Base-by-base conservation (phyloP, 2,888 invertebrate genomes). In the Lottia gigantea region DNA sequence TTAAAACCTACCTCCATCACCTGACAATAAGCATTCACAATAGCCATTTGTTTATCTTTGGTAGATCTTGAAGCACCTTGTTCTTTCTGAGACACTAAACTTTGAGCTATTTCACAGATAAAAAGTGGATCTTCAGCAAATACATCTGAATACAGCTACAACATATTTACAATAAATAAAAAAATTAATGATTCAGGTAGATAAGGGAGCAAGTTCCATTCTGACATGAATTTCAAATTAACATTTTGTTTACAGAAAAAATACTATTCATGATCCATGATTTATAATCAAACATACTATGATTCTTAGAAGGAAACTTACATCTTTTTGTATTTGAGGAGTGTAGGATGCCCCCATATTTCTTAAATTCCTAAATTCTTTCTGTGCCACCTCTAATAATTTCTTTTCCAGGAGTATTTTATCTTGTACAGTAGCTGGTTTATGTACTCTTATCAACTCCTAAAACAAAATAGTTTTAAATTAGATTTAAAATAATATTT, bases 51-150 rank as follows among this genome's bases (percentile, higher is more conserved):
- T 72, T 79, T 84, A 68, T 84, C 84, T 71, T 86, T 86, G 62
- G 76, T 73, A 11, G 81, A 76, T 8, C 80, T 77, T 66, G 82
- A 78, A 26, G 79, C 74, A 3, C 76, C 78, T 66, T 81, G 76
- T n/a, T 84, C 84, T 66, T 85, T 78, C 61, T 85, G 80, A 25
- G 75, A 75, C 11, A 84, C 78, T 69, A 83, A 75, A 46, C 73
- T 76, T 49, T 80, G 78, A 6, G 84, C 83, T 23, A 86, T 79
- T 76, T 85, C 84, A 76, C 82, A 82, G 71, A 86, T 74, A 71
- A 86, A 83, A 71, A 81, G 72, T 12, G 88, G 87, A 71, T 88
- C 87, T 68, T 88, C 87, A 25, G 82, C 82, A 78, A 82, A 86
- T 63, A 82, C 80, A 19, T 82, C 87, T 49, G 83, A 78, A 73